A percentile compares a stretch with the other conserved stretches of the same genome.
phyloP scores from a whole-genome alignment of 2,797 vertebrate genomes.

The Australoheros facetus region DNA sequence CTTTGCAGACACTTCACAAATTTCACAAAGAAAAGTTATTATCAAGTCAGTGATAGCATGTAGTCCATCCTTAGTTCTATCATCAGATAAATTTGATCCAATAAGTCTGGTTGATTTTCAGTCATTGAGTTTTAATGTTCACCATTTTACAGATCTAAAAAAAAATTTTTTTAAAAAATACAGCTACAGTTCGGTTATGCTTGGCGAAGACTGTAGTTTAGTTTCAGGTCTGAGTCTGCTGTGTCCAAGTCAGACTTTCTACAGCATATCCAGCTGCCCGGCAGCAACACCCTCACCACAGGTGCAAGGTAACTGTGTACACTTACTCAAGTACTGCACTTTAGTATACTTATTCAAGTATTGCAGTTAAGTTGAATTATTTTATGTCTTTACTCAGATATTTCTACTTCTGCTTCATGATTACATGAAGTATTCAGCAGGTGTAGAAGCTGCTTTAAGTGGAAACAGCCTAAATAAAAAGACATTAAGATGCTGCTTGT shows the following conservation, averaged over 20 bases:
- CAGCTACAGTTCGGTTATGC: background rate
- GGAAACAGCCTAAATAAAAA: background rate
- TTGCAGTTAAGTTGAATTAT: background rate
- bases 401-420: background rate
- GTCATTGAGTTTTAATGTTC: background rate
- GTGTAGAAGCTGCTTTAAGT: background rate
- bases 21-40: no score
- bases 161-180: background rate
- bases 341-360: background rate
- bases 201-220: background rate
- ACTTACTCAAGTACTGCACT: no score
- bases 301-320: background rate
- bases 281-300: background rate
- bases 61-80: no score
- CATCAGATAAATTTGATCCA: no score
- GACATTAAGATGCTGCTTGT: background rate
- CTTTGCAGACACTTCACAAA: no score
- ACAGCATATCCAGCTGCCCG: no score
- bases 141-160: background rate
- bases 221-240: background rate
- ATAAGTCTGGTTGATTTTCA: no score
- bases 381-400: no score
- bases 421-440: background rate
- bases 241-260: background rate
- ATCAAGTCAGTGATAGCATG: no score